Conservation (phyloP, 2,797 vertebrate genomes). For the Gymnoscopelus braueri region DNA sequence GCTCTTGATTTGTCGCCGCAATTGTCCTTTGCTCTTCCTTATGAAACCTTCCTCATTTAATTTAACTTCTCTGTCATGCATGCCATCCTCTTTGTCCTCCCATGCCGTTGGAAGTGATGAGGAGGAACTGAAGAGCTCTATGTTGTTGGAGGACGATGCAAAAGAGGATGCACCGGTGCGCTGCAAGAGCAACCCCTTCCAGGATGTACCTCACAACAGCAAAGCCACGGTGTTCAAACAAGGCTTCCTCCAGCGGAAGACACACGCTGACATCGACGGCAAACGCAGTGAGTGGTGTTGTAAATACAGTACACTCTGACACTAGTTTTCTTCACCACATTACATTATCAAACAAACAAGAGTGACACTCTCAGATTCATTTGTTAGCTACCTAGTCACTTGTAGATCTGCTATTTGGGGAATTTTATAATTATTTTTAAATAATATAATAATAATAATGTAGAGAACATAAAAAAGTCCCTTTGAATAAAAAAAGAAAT, state of each 20-base stretch:
- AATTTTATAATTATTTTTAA: too few relatives aligned
- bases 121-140: conserved; percentile 72
- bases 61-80: not conserved
- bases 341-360: not conserved
- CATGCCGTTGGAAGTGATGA: conserved; percentile 77
- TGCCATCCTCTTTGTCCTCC: not conserved
- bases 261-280: conserved; percentile 90
- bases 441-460: too few relatives aligned
- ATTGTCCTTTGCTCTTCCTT: not conserved
- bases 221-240: conserved; percentile 83
- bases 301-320: not conserved
- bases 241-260: conserved; percentile 88
- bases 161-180: conserved; percentile 54
- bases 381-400: too few relatives aligned
- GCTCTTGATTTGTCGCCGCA: not conserved
- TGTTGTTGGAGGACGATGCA: conserved; percentile 61
- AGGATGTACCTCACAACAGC: conserved; percentile 83
- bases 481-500: too few relatives aligned
- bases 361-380: too few relatives aligned
- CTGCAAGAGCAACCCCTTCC: conserved; percentile 86
- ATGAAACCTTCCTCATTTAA: not conserved
- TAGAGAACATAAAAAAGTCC: too few relatives aligned
- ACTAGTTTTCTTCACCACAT: not conserved
- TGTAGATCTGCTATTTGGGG: too few relatives aligned
- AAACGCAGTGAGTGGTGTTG: conserved; percentile 88